Percentiles rank a stretch among this genome's conserved stretches.
Conservation (phyloP, 2,797 vertebrate genomes). For the Austrolebias charrua region DNA sequence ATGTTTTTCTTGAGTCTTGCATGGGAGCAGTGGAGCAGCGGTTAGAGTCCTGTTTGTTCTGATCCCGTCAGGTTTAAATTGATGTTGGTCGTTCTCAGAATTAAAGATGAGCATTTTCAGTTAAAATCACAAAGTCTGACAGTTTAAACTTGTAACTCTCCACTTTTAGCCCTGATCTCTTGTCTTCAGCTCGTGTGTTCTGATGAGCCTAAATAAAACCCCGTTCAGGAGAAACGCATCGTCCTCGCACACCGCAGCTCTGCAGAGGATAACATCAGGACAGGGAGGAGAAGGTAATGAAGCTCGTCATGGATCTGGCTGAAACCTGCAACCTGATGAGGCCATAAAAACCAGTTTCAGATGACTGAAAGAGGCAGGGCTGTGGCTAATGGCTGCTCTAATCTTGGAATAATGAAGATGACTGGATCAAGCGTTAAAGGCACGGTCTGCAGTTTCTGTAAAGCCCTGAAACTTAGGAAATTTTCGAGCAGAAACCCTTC, state of each 20-base stretch:
- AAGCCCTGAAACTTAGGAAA: too few relatives aligned
- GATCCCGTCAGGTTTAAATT: not conserved
- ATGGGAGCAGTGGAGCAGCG: too few relatives aligned
- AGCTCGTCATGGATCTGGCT: not conserved
- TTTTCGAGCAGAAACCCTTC: too few relatives aligned
- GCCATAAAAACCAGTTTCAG: not conserved
- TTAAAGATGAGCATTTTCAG: not conserved
- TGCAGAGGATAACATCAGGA: not conserved
- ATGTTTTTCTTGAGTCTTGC: too few relatives aligned
- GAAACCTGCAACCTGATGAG: conserved; percentile 7
- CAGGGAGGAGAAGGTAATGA: not conserved
- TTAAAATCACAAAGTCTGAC: not conserved
- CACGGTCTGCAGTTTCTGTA: too few relatives aligned
- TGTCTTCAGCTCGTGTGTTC: too few relatives aligned
- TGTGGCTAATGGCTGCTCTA: conserved; percentile 6
- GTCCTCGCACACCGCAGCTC: not conserved
- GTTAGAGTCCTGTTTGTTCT: not conserved
- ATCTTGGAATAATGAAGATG: conserved; percentile 22
- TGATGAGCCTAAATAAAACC: not conserved
- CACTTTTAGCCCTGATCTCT: not conserved
- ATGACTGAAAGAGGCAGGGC: not conserved
- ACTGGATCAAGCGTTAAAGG: conserved; percentile 22
- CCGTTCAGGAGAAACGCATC: not conserved
- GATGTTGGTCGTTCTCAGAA: not conserved
- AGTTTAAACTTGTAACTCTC: not conserved